These are phyloP conservation scores for Pygoscelis antarcticus DNA, from an alignment of 2,113 vertebrate genomes.

Conservation along the genomic window DNA sequence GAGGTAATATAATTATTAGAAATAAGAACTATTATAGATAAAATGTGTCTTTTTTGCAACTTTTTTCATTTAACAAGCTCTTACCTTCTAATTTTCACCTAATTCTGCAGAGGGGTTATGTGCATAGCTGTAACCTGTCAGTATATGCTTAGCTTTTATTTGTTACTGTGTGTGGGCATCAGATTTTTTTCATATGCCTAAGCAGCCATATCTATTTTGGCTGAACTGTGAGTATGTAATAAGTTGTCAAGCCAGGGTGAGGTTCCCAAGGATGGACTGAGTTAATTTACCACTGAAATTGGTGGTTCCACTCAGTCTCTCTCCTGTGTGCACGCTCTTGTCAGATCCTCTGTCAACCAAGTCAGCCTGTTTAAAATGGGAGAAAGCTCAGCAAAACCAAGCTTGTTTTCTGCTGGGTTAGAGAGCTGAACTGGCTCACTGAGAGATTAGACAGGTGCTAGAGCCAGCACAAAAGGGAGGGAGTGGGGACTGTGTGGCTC, in stretches of 20 bases:
- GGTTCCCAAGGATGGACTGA: background rate
- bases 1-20: background rate
- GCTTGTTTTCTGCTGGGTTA: background rate
- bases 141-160: background rate
- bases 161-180: background rate
- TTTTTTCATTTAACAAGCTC: background rate
- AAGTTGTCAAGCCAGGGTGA: background rate
- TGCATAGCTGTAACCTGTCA: background rate
- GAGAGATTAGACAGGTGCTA: background rate
- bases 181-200: background rate
- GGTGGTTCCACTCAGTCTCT: background rate
- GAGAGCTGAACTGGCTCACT: fast-evolving
- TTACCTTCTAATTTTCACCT: background rate
- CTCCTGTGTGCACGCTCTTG: background rate
- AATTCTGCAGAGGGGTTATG: background rate
- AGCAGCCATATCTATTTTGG: background rate
- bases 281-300: no score
- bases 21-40: background rate
- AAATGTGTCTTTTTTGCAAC: background rate
- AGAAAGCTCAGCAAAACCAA: background rate
- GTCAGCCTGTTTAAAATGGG: background rate
- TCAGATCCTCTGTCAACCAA: background rate
- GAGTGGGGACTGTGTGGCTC: background rate
- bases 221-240: background rate
- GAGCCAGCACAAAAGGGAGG: background rate